Base-by-base conservation (phyloP, 2,797 vertebrate species). In the Echiichthys vipera region DNA sequence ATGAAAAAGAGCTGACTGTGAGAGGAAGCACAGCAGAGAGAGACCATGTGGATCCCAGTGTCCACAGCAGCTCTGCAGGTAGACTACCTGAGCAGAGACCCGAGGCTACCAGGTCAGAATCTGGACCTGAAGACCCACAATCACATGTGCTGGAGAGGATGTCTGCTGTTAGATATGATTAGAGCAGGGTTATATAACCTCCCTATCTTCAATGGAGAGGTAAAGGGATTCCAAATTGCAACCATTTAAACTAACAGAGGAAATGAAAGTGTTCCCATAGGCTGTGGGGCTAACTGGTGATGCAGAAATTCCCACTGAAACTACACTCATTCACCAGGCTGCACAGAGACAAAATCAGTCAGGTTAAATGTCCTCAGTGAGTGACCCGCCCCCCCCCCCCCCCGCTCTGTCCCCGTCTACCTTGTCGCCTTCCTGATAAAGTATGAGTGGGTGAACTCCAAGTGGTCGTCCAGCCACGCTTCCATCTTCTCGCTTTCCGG, bases 401-500 rank as follows among this genome's bases (percentile, higher is more conserved):
- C 10, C 34, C 18, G 1, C 40, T 11, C 17, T 4, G 2, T 2
- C 5, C 12, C 1, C 9, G 12, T 93, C 95, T 95, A 99, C 97
- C 97, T 96, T 37, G 95, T 96, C 11, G 96, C 97, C 92, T 98
- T 99, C 77, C 95, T 91, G 43, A 96, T 91, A 84, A 99, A 98
- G 95, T 99, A 98, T 39, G 96, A 96, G 91, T 88, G 95, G 50
- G 96, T 85, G 49, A 98, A 98, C 85, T 97, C 96, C 86, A 90
- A 25, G 94, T 98, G 95, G 71, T 99, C 97, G 83, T 99, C 97
- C 92, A 99, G 95, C 97, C 97, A 98, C 82, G 97, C 96, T 95
- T 98, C 97, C 88, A 96, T 94, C 86, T 92, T 91, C 66, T 97
- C 95, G 58, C 77, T 85, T 47, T 94, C 92, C 65, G 88, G 83